A percentile compares a stretch with the other conserved stretches of the same genome.
Conservation (phyloP, 2,888 invertebrate species). For the Miltochrista miniata region DNA sequence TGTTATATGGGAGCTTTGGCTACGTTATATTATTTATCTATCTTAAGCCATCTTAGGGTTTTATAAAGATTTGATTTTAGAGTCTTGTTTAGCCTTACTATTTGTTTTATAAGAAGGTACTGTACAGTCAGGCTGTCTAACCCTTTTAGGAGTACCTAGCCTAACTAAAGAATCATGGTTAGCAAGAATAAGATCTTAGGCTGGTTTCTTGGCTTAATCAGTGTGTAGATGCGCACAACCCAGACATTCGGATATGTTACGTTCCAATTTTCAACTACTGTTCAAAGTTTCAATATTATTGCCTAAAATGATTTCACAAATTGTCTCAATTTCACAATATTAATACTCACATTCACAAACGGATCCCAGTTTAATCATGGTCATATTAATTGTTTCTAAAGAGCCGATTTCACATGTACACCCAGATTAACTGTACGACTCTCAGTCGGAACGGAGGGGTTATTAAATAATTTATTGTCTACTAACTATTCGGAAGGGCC, state of each 20-base stretch:
- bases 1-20: not conserved
- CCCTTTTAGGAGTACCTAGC: no score
- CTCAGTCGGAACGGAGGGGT: constrained; percentile 64
- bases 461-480: constrained; percentile 82
- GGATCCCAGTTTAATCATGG: constrained; percentile 39
- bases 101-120: no score
- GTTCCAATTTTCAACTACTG: not conserved
- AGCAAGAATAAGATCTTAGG: no score
- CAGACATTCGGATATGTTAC: not conserved
- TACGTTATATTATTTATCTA: no score
- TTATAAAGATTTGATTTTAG: no score
- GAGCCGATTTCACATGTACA: constrained; percentile 73
- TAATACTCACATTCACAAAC: constrained; percentile 21
- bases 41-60: not conserved
- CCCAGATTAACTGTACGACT: constrained; percentile 75
- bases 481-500: constrained; percentile 71
- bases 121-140: no score
- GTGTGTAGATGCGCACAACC: no score
- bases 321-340: constrained; percentile 17
- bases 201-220: no score
- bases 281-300: no score
- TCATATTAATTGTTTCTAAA: constrained; percentile 76
- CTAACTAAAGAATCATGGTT: no score
- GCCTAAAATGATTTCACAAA: constrained; percentile 2
- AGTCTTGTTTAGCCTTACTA: not conserved